Evolutionary conservation across 2,888 invertebrate species (phyloP).

Genomic region (Tenthredo scrophulariae): DNA sequence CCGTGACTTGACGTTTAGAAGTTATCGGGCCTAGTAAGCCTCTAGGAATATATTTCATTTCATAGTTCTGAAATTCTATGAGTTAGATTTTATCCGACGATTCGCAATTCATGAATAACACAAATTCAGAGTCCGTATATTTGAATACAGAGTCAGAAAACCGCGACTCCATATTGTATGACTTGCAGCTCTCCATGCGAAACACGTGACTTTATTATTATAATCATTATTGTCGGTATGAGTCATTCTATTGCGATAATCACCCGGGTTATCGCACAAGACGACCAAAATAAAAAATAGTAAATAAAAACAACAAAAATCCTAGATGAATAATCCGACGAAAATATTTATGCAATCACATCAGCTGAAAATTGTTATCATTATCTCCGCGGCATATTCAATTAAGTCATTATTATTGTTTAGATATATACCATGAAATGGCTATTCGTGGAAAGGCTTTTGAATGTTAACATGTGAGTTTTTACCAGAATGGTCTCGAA

Average conservation of each 20-base stretch:
- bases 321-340: background rate
- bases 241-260: slow-evolving; percentile 5
- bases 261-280: background rate
- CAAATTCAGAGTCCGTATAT: background rate
- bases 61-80: background rate
- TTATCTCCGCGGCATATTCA: background rate
- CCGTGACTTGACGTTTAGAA: background rate
- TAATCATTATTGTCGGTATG: slow-evolving; percentile 18
- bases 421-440: background rate
- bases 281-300: background rate
- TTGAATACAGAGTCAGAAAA: background rate
- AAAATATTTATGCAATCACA: background rate
- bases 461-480: background rate
- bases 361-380: background rate
- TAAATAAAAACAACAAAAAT: background rate
- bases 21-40: background rate
- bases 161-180: slow-evolving; percentile 65
- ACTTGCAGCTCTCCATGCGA: slow-evolving; percentile 64
- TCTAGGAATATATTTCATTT: background rate
- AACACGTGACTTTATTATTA: slow-evolving; percentile 57
- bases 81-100: background rate
- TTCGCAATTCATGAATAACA: background rate
- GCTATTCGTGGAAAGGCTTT: background rate
- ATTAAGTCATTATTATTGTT: background rate
- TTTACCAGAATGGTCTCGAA: slow-evolving; percentile 5